These are phyloP conservation scores for Lagodon rhomboides DNA, from an alignment of 2,797 vertebrate genomes.

Conservation along the genomic window DNA sequence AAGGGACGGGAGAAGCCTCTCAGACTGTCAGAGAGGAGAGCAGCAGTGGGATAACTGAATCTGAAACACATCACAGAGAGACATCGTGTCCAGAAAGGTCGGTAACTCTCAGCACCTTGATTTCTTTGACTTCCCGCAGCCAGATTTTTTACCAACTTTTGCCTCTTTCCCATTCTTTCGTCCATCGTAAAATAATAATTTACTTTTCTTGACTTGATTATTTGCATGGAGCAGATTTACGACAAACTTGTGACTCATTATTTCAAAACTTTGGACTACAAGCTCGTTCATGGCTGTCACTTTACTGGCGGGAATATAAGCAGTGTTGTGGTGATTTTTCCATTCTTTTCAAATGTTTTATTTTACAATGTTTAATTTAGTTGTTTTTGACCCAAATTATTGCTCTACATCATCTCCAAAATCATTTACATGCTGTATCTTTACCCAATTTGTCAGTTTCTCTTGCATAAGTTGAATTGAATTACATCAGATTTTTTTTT, in stretches of 20 bases:
- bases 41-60: conserved; percentile 12
- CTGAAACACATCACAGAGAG: not conserved
- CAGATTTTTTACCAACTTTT: not conserved
- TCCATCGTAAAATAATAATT: conserved; percentile 9
- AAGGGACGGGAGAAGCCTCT: not conserved
- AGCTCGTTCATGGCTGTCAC: not conserved
- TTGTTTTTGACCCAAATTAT: not conserved
- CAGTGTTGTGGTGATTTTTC: not conserved
- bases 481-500: not conserved
- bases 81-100: conserved; percentile 48
- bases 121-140: not conserved
- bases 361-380: not conserved
- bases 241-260: conserved; percentile 22
- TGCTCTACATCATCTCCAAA: not conserved
- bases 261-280: conserved; percentile 1
- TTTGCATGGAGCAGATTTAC: conserved; percentile 13
- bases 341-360: not conserved
- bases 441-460: not conserved
- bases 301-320: not conserved
- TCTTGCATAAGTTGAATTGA: not conserved
- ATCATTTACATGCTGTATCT: not conserved
- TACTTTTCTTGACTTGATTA: conserved; percentile 22
- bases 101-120: conserved; percentile 24
- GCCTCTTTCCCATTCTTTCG: not conserved
- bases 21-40: conserved; percentile 6